Percentiles rank a stretch among this genome's conserved stretches.
These are phyloP conservation scores for Limnephilus lunatus DNA, from an alignment of 2,888 invertebrate genomes.

Conservation along the genomic window DNA sequence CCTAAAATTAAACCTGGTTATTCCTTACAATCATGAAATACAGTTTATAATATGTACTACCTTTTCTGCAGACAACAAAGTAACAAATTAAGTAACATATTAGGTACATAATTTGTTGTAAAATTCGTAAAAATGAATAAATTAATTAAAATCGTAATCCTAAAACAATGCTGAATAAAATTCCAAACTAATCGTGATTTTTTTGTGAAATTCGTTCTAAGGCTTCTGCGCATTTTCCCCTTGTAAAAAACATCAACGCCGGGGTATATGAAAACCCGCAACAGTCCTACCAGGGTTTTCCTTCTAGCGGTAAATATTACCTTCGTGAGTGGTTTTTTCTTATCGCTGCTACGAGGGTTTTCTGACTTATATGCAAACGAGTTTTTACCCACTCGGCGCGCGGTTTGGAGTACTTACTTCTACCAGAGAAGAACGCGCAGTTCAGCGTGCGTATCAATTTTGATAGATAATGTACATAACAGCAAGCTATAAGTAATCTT, in stretches of 20 bases:
- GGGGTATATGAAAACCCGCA: conserved; percentile 29
- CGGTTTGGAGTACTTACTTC: background rate
- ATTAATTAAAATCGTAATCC: no score
- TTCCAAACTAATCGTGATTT: background rate
- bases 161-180: no score
- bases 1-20: no score
- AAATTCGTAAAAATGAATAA: no score
- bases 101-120: no score
- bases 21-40: no score
- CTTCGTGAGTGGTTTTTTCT: conserved; percentile 59
- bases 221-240: background rate
- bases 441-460: background rate
- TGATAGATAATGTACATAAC: background rate
- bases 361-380: conserved; percentile 63
- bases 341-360: conserved; percentile 58
- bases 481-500: background rate
- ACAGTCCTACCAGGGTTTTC: conserved; percentile 17
- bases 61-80: no score
- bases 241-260: conserved; percentile 12
- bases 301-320: conserved; percentile 57
- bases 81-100: no score
- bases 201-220: background rate
- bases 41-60: no score
- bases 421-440: background rate
- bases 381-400: conserved; percentile 48